Evolutionary conservation across 2,113 vertebrate genomes (phyloP), one percentile per base, ranked within the genome.

Genomic region (Bothrops jararaca): DNA sequence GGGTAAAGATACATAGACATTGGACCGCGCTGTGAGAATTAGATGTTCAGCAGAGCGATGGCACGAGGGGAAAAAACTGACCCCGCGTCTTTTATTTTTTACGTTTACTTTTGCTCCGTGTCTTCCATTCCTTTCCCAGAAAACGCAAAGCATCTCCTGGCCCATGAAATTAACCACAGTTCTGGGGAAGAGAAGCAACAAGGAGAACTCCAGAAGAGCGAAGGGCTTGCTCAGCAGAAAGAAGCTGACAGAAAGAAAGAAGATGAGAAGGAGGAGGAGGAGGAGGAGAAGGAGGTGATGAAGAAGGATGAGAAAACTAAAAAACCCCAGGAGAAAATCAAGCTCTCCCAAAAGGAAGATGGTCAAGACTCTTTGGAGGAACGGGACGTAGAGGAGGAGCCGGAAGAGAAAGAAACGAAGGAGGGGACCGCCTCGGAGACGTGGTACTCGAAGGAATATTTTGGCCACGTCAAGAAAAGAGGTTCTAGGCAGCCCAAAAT

Each of bases 281-380:
- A 96, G 7, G 96, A 97, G 91, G 95, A 97, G 87, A 92, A 97
- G 69, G 97, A 97, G 85, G 97, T 97, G 95, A 93, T 95, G 86
- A 97, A 39, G n/a, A 74, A 74, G 69, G 34, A 42, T 3, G 74
- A 98, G 92, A 97, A 97, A 95, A 97, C 96, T 15, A 96, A 96
- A 1, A 96, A 97, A 29, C 92, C 96, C 0, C 96, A 97, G 90
- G 97, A 96, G 91, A 96, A 97, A 94, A 97, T 94, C 50, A 87
- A 95, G 94, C 90, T 94, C 26, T 94, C 0, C 5, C 85, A 96
- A 0, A 0, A 80, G 88, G 85, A 94, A 93, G 89, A 92, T 90
- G 93, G 86, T 92, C 80, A 0, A 54, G 91, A 88, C 15, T 53
- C 0, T 56, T 91, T 96, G 95, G 97, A 97, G 89, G 96, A 97